Base-by-base conservation (phyloP, 2,888 invertebrate species). In the Chesias legatella region DNA sequence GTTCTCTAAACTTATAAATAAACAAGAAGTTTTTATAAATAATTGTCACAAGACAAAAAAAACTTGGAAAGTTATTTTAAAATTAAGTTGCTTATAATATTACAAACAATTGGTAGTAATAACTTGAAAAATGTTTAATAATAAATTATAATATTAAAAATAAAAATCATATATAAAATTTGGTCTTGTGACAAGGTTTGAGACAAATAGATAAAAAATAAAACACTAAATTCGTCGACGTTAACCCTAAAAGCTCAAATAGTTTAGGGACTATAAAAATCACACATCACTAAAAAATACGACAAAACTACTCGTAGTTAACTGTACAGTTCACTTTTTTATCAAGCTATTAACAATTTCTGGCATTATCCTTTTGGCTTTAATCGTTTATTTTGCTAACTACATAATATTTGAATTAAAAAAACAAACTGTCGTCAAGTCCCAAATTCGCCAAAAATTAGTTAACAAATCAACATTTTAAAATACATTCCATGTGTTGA, bases 191-290 rank as follows among this genome's bases (percentile, higher is more conserved):
- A 30, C 23, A 29, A 17, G 5, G 2, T 25, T 43, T 33, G 33
- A 29, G n/a, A 7, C 13, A 17, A 17, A 5, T 17, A 17, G 5
- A 22, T 17, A 38, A 38, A 26, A 10, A 52, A 48, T 41, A 36
- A 42, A 46, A 38, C 49, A 42, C 64, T 73, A 69, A 73, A 72
- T 76, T 78, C 76, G 67, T 73, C 63, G 53, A 68, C 58, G 61
- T 79, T 79, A 62, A 79, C 60, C 67, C 82, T 83, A 83, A 60
- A 84, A 86, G 84, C 84, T 84, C 82, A 79, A 77, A 70, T 71
- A 69, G 34, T 51, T 32, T 17, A 17, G 13, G 13, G 13, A 17
- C 13, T 17, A 55, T 42, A 47, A 35, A 38, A 60, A 58, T 54
- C 53, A 55, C 58, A 58, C 43, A 39, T 51, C 54, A 66, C 52